Conservation (phyloP, 2,797 vertebrate species). For the Phoebastria nigripes region DNA sequence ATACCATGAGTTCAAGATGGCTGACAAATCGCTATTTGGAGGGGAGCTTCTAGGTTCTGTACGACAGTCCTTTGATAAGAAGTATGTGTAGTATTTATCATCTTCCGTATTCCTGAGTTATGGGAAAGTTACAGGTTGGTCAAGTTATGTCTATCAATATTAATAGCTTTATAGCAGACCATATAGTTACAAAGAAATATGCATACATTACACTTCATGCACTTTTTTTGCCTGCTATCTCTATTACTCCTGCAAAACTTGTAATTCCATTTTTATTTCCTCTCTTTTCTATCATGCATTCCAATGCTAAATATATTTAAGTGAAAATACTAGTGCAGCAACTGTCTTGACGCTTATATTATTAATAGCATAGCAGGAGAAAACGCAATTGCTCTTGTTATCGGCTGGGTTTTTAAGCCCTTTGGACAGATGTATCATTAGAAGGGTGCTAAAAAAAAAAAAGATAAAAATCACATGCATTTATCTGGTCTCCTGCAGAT, state of each 20-base stretch:
- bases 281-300: not conserved
- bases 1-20: not conserved
- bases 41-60: not conserved
- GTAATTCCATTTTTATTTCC: not conserved
- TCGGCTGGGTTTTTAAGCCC: not conserved
- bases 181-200: not conserved
- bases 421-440: not conserved
- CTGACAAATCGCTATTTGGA: not conserved
- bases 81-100: not conserved
- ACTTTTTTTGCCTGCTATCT: not conserved
- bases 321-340: constrained; percentile 2
- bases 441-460: not conserved
- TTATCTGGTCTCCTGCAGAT: not conserved
- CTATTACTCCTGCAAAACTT: not conserved
- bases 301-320: not conserved
- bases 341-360: not conserved
- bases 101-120: not conserved
- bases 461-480: not conserved
- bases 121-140: not conserved
- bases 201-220: not conserved
- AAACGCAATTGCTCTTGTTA: not conserved
- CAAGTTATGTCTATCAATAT: not conserved
- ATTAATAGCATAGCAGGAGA: not conserved
- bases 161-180: not conserved
- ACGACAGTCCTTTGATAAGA: not conserved